Evolutionary conservation across 2,888 invertebrate genomes (phyloP), one percentile per base, ranked within the genome.

Genomic region (Phyto melanocephala): DNA sequence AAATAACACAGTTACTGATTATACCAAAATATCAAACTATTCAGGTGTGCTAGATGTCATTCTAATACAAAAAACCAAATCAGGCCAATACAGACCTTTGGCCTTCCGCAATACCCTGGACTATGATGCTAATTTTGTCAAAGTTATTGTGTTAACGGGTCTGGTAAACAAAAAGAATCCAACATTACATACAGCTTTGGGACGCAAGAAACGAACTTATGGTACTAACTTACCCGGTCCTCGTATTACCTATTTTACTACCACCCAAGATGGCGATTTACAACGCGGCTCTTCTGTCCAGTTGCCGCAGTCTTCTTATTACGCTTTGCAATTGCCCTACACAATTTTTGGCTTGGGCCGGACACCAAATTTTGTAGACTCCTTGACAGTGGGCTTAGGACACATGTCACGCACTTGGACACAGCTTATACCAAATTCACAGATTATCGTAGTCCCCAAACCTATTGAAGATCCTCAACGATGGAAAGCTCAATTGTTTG

Each of bases 341-440:
- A 96, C 96, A 0, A 95, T 98, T 84, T 99, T 99, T 91, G 99
- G 99, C 1, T 92, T 99, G n/a, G 99, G 99, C 2, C 94, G 98
- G 79, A 98, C 98, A 42, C 99, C 99, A 1, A 99, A 99, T 92
- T 99, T 99, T 92, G 96, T 99, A 0, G 99, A 99, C 88, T 94
- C 93, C 11, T 92, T 99, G 40, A 94, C 94, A 72, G 96, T 98
- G 1, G 96, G 97, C 8, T 91, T 96, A 62, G 94, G 94, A n/a
- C 93, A 94, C 75, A 93, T 93, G 87, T 94, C 93, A 0, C 94
- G 94, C 85, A 94, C 94, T 77, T 98, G 97, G 96, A 95, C 95
- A 0, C 97, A 97, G 90, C 95, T 98, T 68, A 99, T 99, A 89
- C 99, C 99, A 0, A 99, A 99, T 89, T 98, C 99, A 0, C 99